Conservation (phyloP, 2,888 invertebrate genomes). For the Dichetophora obliterata region DNA sequence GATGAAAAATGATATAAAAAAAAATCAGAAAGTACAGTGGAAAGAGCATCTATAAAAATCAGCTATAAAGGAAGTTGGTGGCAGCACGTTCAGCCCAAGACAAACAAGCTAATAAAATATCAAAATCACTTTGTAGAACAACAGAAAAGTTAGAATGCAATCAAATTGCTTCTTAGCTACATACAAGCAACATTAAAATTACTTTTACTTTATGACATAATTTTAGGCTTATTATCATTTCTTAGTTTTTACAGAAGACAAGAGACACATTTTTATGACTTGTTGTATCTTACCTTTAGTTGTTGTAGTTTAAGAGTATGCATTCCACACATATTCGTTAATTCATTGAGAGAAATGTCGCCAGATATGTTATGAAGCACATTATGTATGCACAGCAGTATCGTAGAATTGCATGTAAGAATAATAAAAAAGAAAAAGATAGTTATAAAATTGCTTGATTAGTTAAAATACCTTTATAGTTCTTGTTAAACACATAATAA, state of each 20-base stretch:
- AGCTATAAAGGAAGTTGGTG: background rate
- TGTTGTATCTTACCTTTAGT: background rate
- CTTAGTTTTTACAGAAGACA: background rate
- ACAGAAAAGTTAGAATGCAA: background rate
- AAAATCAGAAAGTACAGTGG: background rate
- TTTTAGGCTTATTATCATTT: background rate
- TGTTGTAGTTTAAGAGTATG: background rate
- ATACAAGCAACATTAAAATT: background rate
- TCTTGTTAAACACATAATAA: background rate
- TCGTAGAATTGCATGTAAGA: no score
- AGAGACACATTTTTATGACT: background rate
- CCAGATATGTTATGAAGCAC: background rate
- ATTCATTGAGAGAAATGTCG: background rate
- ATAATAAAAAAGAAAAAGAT: background rate
- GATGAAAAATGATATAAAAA: background rate
- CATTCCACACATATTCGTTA: background rate
- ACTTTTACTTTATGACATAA: no score
- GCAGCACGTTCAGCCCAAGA: slow-evolving; percentile 17
- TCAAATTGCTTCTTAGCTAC: background rate
- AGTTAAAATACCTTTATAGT: background rate
- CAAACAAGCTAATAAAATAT: slow-evolving; percentile 14
- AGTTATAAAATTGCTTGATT: background rate
- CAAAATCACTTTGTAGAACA: slow-evolving; percentile 20
- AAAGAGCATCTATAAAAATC: background rate
- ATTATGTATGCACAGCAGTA: no score